Evolutionary conservation across 2,797 vertebrate genomes (phyloP), one percentile per base, ranked within the genome.

Genomic region (Falco peregrinus): DNA sequence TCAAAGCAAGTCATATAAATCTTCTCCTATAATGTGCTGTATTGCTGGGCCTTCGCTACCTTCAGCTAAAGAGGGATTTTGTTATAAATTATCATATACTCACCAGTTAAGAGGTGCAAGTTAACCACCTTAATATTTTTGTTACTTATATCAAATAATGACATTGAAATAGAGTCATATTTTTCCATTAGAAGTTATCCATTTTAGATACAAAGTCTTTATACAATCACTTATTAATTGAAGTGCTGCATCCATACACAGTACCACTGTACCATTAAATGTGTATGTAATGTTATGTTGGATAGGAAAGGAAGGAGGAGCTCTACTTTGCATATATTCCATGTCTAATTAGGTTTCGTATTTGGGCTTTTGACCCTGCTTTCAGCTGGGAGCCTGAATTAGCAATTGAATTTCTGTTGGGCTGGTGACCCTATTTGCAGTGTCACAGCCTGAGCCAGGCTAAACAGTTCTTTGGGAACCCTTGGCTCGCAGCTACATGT

Each of bases 331-430:
- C 93, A 95, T 88, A 92, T 19, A 61, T 5, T 87, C 74, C 69
- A 48, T 69, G 63, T 73, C 77, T 96, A 96, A 96, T 96, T 97
- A 97, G 77, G 90, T 87, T 95, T 86, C 65, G 39, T 86, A 94
- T 93, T 93, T 94, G 91, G 90, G 88, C 76, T 95, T 97, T 90
- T 96, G 94, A 96, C 93, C 92, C 84, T 87, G 35, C 29, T 93
- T 96, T 95, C 92, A 79, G 67, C 90, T 95, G 93, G 93, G 93
- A 95, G 78, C 54, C 86, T 84, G 93, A 93, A 96, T 94, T 93
- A 96, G 83, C 77, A 82, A 93, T 11, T 84, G 96, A 81, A 90
- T 93, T 96, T 95, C 94, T 93, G 77, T 90, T 95, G 92, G 90
- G 83, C 90, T 92, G 54, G 39, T 93, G 96, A 96, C 93, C 90